These are phyloP conservation scores for Chrysina gloriosa DNA, from an alignment of 2,888 invertebrate species.

Conservation along the genomic window DNA sequence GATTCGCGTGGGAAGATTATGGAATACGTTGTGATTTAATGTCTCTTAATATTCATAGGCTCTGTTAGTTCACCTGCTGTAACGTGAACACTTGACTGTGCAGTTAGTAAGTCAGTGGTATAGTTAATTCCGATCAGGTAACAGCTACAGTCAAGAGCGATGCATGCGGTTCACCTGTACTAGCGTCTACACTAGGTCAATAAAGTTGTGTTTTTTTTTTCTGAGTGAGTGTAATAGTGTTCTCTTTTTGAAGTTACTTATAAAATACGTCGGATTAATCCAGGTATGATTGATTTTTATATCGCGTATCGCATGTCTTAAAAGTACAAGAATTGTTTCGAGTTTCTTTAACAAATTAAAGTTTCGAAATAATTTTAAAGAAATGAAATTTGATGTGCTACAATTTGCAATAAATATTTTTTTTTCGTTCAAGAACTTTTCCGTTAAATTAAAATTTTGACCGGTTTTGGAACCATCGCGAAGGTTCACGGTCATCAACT, in stretches of 20 bases:
- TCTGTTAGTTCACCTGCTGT: conserved; percentile 52
- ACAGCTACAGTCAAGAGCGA: conserved; percentile 45
- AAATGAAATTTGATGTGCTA: too few species aligned
- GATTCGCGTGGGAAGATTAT: conserved; percentile 8
- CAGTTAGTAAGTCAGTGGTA: conserved; percentile 53
- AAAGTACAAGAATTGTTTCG: too few species aligned
- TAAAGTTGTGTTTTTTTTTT: conserved; percentile 37
- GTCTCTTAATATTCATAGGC: conserved; percentile 33
- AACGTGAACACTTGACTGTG: conserved; percentile 49
- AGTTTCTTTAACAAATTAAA: too few species aligned
- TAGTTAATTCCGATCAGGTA: conserved; percentile 51
- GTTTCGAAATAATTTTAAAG: too few species aligned
- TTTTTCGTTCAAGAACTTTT: conserved; percentile 16
- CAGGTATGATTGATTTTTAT: conserved; percentile 11
- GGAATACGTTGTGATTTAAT: conserved; percentile 27
- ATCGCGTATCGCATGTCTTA: too few species aligned
- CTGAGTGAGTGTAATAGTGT: conserved; percentile 35
- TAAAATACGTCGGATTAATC: conserved; percentile 8
- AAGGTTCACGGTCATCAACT: conserved; percentile 46
- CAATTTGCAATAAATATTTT: not conserved
- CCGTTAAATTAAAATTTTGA: conserved; percentile 44
- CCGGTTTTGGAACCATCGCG: conserved; percentile 42
- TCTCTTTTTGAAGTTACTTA: not conserved
- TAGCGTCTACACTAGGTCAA: conserved; percentile 40
- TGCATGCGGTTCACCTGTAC: conserved; percentile 40